Conservation (phyloP, 2,797 vertebrate species). For the Onychomys arenicola region DNA sequence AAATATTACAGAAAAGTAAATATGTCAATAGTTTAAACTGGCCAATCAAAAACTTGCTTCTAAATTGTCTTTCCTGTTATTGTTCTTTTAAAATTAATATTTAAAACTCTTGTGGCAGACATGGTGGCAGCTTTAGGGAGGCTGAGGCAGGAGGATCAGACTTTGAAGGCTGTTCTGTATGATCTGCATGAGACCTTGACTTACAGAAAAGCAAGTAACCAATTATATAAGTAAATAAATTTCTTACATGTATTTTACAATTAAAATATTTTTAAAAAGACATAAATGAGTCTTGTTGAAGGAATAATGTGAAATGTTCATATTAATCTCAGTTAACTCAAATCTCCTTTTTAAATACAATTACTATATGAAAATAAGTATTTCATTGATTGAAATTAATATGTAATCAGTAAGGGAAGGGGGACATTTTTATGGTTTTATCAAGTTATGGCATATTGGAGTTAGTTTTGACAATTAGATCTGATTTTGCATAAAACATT, state of each 20-base stretch:
- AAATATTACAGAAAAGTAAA: neutral
- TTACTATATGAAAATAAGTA: neutral
- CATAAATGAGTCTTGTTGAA: neutral
- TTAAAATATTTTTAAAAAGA: constrained; percentile 7
- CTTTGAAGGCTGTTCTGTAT: neutral
- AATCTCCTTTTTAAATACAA: constrained; percentile 13
- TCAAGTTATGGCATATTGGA: neutral
- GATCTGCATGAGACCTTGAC: neutral
- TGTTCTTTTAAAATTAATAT: neutral
- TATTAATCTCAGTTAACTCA: neutral
- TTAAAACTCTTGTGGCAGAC: neutral
- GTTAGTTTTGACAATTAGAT: neutral
- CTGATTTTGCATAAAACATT: constrained; percentile 1
- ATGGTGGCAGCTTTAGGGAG: neutral
- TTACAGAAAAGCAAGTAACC: neutral
- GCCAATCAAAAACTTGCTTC: neutral
- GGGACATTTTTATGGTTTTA: neutral
- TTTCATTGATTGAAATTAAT: neutral
- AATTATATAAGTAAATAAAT: neutral
- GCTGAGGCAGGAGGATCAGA: neutral
- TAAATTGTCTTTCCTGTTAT: neutral
- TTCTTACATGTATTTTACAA: neutral
- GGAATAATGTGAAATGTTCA: neutral
- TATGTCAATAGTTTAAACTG: neutral
- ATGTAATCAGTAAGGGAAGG: neutral